Evolutionary conservation across 2,797 vertebrate genomes (phyloP), one percentile per base, ranked within the genome.

Genomic region (Coregonus ussuriensis): DNA sequence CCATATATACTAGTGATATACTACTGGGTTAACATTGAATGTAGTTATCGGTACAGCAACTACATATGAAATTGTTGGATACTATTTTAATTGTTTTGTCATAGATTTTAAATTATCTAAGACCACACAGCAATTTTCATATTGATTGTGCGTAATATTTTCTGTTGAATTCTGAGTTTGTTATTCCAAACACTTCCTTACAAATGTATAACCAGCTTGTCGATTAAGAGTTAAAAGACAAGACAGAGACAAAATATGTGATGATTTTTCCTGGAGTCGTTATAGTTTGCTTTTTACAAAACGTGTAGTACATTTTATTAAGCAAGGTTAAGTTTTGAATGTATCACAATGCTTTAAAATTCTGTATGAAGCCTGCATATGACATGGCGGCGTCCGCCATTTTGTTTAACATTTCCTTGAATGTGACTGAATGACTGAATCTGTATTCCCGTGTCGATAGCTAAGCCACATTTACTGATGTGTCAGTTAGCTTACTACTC

Each of bases 331-430:
- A 6, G 18, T 75, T 31, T 13, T 18, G 16, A 52, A 66, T 67
- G 70, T 66, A n/a, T 35, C 15, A 15, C 66, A 4, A 15, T 37
- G 16, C 6, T 37, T 4, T 1, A 18, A 6, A 1, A 67, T 67
- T 31, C 14, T 13, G 59, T 29, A n/a, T 59, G 56, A 59, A 59
- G 56, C 5, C 54, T 0, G 18, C 2, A 9, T 21, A 59, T 87
- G 80, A 88, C 84, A 86, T 88, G 85, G 86, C 82, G 72, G 66
- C 77, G n/a, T 74, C 88, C 76, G 85, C 87, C 88, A 89, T 92
- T 91, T 92, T 89, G 85, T 86, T 85, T 79, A 77, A 68, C 2
- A 47, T 47, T 0, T 47, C 41, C 75, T 82, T 84, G 82, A 76
- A 79, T 89, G 52, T 75, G 73, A 67, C 78, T 65, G 82, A 89